A percentile compares a stretch with the other conserved stretches of the same genome.
Evolutionary conservation across 1,140 invertebrate genomes (phyloP).

Genomic region (Bilobella aurantiaca): DNA sequence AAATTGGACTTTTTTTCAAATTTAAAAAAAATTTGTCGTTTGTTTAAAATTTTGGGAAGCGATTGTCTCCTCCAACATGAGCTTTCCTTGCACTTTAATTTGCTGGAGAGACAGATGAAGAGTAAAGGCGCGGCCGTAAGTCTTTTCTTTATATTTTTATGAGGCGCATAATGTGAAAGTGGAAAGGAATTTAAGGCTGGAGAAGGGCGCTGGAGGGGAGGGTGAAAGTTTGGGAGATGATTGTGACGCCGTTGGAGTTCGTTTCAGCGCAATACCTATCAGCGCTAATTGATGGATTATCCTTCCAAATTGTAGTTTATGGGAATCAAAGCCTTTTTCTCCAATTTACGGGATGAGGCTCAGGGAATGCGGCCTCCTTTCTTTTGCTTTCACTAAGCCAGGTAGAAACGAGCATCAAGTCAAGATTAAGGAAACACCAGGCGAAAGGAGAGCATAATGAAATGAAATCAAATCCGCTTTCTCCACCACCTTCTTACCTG

Average conservation of each 20-base stretch:
- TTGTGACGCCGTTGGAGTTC: background rate
- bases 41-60: too few relatives aligned
- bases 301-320: constrained; percentile 32
- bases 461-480: constrained; percentile 2
- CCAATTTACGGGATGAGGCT: background rate
- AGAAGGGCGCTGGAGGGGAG: too few relatives aligned
- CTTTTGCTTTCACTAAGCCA: background rate
- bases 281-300: constrained; percentile 35
- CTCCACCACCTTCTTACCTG: background rate
- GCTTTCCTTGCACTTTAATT: too few relatives aligned
- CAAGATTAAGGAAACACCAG: background rate
- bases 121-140: too few relatives aligned
- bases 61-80: too few relatives aligned
- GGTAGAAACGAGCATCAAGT: background rate
- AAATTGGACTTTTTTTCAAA: too few relatives aligned
- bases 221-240: background rate
- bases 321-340: background rate
- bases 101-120: too few relatives aligned
- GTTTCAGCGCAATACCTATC: constrained; percentile 30
- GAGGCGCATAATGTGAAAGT: too few relatives aligned
- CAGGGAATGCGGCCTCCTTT: background rate
- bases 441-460: background rate
- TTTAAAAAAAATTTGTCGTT: too few relatives aligned
- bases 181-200: too few relatives aligned
- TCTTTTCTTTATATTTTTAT: too few relatives aligned